These are phyloP conservation scores for Panopea generosa DNA, from an alignment of 2,888 invertebrate species.

Conservation along the genomic window DNA sequence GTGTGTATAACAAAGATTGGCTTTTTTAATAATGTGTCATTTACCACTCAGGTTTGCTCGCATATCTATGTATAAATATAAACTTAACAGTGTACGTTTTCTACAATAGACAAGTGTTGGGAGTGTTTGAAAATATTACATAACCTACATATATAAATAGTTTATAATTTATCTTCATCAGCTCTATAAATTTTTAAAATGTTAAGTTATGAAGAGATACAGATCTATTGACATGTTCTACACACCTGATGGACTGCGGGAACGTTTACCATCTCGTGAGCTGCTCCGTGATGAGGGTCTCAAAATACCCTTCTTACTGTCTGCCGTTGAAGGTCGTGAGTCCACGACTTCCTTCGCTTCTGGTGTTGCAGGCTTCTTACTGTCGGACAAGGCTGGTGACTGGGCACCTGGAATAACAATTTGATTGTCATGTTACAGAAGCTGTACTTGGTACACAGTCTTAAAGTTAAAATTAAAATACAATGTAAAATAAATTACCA, in stretches of 20 bases:
- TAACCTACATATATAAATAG: too few species aligned
- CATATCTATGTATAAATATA: neutral
- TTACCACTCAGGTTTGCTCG: neutral
- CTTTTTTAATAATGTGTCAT: too few species aligned
- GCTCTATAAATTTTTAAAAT: neutral
- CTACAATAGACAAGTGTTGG: too few species aligned
- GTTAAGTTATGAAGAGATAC: neutral
- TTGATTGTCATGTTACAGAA: too few species aligned
- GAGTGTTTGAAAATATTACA: too few species aligned
- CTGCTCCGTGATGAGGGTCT: conserved; percentile 69
- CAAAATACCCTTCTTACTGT: conserved; percentile 76
- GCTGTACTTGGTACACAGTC: neutral
- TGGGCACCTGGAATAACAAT: conserved; percentile 52
- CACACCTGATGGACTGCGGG: conserved; percentile 75
- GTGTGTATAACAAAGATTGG: too few species aligned
- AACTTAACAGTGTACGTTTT: neutral
- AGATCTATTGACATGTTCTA: too few species aligned
- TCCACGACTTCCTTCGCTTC: conserved; percentile 33
- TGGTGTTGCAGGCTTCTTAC: conserved; percentile 25
- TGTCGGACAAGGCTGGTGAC: conserved; percentile 41
- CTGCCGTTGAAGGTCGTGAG: conserved; percentile 67
- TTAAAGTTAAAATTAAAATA: neutral
- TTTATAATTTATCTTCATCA: too few species aligned
- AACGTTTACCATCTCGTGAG: conserved; percentile 63
- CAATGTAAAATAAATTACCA: conserved; percentile 3